These are phyloP conservation scores for Synaphobranchus kaupii DNA, from an alignment of 2,797 vertebrate species.

Conservation along the genomic window DNA sequence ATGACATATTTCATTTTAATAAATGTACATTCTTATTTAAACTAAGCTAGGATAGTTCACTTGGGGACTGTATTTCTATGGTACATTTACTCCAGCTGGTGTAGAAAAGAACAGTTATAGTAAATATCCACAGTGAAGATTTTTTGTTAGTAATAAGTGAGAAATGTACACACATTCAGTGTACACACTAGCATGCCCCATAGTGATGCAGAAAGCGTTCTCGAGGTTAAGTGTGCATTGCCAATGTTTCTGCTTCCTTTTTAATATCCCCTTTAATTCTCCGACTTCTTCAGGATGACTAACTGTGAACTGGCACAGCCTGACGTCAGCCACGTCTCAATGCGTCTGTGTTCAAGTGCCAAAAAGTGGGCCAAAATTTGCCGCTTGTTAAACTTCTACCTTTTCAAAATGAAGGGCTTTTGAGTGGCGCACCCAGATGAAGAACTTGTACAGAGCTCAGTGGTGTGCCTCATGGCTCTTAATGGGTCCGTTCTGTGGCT, in stretches of 20 bases:
- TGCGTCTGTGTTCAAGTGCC: conserved; percentile 50
- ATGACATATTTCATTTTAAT: neutral
- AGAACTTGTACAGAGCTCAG: neutral
- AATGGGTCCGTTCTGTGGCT: neutral
- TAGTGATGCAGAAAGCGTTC: conserved; percentile 12
- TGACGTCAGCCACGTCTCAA: conserved; percentile 50
- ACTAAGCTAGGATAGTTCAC: neutral
- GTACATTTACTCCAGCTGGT: neutral
- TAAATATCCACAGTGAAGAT: neutral
- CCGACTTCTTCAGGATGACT: conserved; percentile 49
- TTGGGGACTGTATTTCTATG: neutral
- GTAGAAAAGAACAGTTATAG: neutral
- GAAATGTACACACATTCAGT: neutral
- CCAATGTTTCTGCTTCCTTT: conserved; percentile 45
- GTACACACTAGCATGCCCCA: neutral
- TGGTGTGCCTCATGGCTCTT: neutral
- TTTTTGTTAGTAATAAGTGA: neutral
- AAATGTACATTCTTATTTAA: neutral
- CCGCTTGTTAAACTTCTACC: conserved; percentile 40
- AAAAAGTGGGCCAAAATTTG: conserved; percentile 48
- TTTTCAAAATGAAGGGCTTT: conserved; percentile 2
- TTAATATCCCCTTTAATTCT: conserved; percentile 39
- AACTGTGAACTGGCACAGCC: conserved; percentile 56
- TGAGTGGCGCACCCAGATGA: neutral
- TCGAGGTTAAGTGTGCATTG: conserved; percentile 47